Percentiles rank a stretch among this genome's conserved stretches.
These are phyloP conservation scores for Hirtodrosophila confusa DNA, from an alignment of 2,888 invertebrate genomes.

Conservation along the genomic window DNA sequence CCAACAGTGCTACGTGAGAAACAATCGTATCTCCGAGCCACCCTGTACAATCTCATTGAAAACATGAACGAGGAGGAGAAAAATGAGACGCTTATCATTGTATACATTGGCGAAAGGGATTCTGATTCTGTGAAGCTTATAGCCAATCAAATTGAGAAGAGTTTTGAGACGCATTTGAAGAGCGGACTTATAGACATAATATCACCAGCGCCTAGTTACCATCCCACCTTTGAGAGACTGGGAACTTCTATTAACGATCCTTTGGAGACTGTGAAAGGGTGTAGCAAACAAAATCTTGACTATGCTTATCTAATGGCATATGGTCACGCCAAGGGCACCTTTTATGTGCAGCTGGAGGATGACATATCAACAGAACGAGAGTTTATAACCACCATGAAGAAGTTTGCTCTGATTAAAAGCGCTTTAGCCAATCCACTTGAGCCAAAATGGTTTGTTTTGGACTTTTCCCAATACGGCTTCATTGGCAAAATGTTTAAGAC, in stretches of 20 bases:
- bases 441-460: slow-evolving; percentile 93
- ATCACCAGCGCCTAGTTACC: slow-evolving; percentile 93
- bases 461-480: slow-evolving; percentile 96
- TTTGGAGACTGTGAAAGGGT: slow-evolving; percentile 90
- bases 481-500: slow-evolving; percentile 96
- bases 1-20: slow-evolving; percentile 96
- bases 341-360: slow-evolving; percentile 96
- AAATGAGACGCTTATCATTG: slow-evolving; percentile 92
- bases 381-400: slow-evolving; percentile 93
- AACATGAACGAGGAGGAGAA: slow-evolving; percentile 90
- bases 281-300: slow-evolving; percentile 97
- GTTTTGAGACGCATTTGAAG: slow-evolving; percentile 90
- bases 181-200: slow-evolving; percentile 94
- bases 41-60: slow-evolving; percentile 92
- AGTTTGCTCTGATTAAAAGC: slow-evolving; percentile 91
- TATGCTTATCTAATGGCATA: slow-evolving; percentile 97
- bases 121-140: slow-evolving; percentile 89
- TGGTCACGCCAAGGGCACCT: slow-evolving; percentile 91
- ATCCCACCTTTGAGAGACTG: slow-evolving; percentile 92
- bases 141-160: slow-evolving; percentile 90
- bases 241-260: slow-evolving; percentile 93
- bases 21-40: slow-evolving; percentile 93
- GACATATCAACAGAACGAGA: slow-evolving; percentile 94
- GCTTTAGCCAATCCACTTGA: slow-evolving; percentile 84
- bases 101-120: slow-evolving; percentile 95